These are phyloP conservation scores for Lithobius niger DNA, from an alignment of 1,140 invertebrate species.

Conservation along the genomic window DNA sequence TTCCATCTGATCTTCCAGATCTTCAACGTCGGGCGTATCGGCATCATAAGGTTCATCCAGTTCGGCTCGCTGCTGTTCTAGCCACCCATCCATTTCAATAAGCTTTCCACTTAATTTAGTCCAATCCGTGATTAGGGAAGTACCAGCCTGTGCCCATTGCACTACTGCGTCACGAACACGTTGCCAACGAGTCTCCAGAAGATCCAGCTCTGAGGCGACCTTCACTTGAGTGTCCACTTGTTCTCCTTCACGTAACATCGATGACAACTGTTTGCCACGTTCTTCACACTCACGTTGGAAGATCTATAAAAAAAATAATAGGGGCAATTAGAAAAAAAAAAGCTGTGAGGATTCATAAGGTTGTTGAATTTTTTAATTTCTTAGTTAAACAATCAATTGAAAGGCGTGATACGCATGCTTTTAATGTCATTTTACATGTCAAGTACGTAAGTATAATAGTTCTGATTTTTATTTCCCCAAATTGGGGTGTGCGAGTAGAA, in stretches of 20 bases:
- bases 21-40: constrained; percentile 11
- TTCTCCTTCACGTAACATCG: constrained; percentile 35
- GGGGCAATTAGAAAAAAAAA: constrained; percentile 1
- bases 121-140: neutral
- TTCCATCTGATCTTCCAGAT: constrained; percentile 25
- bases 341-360: too few species aligned
- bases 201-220: constrained; percentile 45
- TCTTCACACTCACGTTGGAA: constrained; percentile 50
- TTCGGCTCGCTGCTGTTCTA: constrained; percentile 16
- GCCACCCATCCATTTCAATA: constrained; percentile 18
- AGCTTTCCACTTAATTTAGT: neutral
- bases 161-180: constrained; percentile 54
- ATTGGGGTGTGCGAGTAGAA: too few species aligned
- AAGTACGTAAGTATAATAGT: too few species aligned
- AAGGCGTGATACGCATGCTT: too few species aligned
- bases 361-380: too few species aligned
- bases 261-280: constrained; percentile 52
- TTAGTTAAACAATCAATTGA: too few species aligned
- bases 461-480: too few species aligned
- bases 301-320: constrained; percentile 23
- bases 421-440: too few species aligned
- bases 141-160: constrained; percentile 46
- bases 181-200: constrained; percentile 61
- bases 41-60: constrained; percentile 8
- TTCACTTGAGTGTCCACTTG: neutral